Base-by-base conservation (phyloP, 2,888 invertebrate genomes). In the Tetanocera ferruginea region DNA sequence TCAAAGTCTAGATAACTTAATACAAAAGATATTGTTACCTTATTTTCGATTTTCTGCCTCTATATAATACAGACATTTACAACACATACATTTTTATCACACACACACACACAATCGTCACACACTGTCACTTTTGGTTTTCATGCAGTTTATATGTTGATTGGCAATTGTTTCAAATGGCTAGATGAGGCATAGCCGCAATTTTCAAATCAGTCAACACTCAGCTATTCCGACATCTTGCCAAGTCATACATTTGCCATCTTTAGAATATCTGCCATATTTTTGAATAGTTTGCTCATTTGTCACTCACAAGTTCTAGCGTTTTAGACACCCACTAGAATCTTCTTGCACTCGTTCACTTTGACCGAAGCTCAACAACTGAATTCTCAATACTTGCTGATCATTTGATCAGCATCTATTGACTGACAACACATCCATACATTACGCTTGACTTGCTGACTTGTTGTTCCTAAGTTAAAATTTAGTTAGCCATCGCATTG, bases 171-270 rank as follows among this genome's bases (percentile, higher is more conserved):
- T 84, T 85, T 85, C 85, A 89, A 87, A 85, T 89, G 88, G 87
- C 89, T 88, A 88, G 88, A 88, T 88, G 88, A 87, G 87, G 88
- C 88, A 88, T 88, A 88, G 89, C 88, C 88, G 88, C 84, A 80
- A 81, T 79, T 76, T 80, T 81, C n/a, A 75, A 17, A 73, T 80
- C 70, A 77, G 80, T 81, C 43, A 78, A 84, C 84, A 83, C 76
- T 89, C 88, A 88, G 89, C 88, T 89, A 88, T 89, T 88, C 89
- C 88, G 88, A 88, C 89, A 88, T 88, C 88, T 88, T 88, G 88
- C 88, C 88, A 88, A 87, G 83, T 88, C 83, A 86, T 83, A 84
- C 85, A 87, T 84, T 84, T 87, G 86, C 81, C 17, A 25, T 37
- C n/a, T 17, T 64, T 43, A 3, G 34, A 60, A 14, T 9, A 3